Conservation (phyloP, 2,797 vertebrate species). For the Peromyscus aztecus region DNA sequence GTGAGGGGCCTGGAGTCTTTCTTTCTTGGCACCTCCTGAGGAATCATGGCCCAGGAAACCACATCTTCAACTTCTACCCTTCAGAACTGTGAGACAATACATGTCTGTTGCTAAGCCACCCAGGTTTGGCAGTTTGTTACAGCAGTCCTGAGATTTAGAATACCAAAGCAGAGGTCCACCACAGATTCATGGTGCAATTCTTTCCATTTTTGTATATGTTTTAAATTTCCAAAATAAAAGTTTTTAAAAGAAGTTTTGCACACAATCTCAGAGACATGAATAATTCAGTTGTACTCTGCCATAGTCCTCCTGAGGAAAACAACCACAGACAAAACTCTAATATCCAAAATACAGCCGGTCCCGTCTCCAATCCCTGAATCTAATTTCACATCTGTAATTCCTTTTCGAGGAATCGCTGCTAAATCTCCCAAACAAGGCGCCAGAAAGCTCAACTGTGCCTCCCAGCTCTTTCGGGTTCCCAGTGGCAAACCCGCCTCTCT, state of each 20-base stretch:
- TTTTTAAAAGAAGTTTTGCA: not conserved
- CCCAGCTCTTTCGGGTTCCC: constrained; percentile 38
- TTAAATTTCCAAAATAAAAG: constrained; percentile 45
- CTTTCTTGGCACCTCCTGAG: not conserved
- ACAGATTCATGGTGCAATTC: not conserved
- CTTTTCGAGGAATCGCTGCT: constrained; percentile 8
- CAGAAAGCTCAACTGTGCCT: not conserved
- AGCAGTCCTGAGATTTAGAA: not conserved
- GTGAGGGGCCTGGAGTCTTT: not conserved
- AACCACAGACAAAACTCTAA: constrained; percentile 54
- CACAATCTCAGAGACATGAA: constrained; percentile 59
- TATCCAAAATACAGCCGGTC: constrained; percentile 64
- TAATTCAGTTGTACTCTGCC: constrained; percentile 66
- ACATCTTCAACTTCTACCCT: not conserved
- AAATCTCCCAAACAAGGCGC: constrained; percentile 52
- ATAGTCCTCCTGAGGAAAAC: constrained; percentile 23
- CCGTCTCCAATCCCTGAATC: constrained; percentile 46
- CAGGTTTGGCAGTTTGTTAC: not conserved
- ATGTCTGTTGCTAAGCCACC: not conserved
- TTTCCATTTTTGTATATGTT: constrained; percentile 12
- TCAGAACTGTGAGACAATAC: not conserved
- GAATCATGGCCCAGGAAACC: accelerated
- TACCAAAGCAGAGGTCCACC: not conserved
- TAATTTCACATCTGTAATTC: constrained; percentile 76
- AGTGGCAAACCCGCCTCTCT: accelerated